Evolutionary conservation across 2,888 invertebrate species (phyloP).

Genomic region (Tetrapedia diversipes): DNA sequence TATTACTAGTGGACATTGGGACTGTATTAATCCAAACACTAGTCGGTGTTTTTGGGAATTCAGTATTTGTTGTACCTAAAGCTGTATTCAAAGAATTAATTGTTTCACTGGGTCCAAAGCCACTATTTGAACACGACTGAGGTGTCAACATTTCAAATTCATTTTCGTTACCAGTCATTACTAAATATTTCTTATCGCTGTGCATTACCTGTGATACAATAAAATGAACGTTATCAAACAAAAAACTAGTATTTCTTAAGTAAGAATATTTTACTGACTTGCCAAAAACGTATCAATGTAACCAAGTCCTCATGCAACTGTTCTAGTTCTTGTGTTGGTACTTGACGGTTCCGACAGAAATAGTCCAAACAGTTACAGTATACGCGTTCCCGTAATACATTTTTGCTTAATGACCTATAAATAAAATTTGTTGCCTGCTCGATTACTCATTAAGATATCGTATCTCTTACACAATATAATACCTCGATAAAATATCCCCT

Average conservation of each 20-base stretch:
- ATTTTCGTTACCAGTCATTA: slow-evolving; percentile 92
- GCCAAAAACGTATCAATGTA: slow-evolving; percentile 96
- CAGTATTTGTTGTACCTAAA: slow-evolving; percentile 75
- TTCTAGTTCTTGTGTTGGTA: slow-evolving; percentile 91
- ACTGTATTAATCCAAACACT: slow-evolving; percentile 98
- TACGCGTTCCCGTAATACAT: slow-evolving; percentile 96
- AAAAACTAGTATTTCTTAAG: neutral
- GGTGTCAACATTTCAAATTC: slow-evolving; percentile 82
- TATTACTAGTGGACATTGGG: slow-evolving; percentile 87
- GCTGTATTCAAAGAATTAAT: slow-evolving; percentile 68
- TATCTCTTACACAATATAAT: slow-evolving; percentile 3
- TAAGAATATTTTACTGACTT: slow-evolving; percentile 81
- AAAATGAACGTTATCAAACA: neutral
- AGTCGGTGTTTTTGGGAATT: slow-evolving; percentile 82
- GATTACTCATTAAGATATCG: neutral
- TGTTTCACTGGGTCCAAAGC: slow-evolving; percentile 69
- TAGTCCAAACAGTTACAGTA: slow-evolving; percentile 98
- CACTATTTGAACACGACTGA: slow-evolving; percentile 69
- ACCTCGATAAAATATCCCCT: slow-evolving; percentile 92
- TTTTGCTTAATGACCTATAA: slow-evolving; percentile 91
- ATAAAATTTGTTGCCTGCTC: slow-evolving; percentile 4
- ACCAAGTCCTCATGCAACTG: slow-evolving; percentile 95
- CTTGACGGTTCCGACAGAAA: slow-evolving; percentile 95
- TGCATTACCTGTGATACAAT: slow-evolving; percentile 87
- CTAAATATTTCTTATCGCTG: slow-evolving; percentile 95